Evolutionary conservation across 2,888 invertebrate genomes (phyloP).

Genomic region (Synanthedon myopaeformis): DNA sequence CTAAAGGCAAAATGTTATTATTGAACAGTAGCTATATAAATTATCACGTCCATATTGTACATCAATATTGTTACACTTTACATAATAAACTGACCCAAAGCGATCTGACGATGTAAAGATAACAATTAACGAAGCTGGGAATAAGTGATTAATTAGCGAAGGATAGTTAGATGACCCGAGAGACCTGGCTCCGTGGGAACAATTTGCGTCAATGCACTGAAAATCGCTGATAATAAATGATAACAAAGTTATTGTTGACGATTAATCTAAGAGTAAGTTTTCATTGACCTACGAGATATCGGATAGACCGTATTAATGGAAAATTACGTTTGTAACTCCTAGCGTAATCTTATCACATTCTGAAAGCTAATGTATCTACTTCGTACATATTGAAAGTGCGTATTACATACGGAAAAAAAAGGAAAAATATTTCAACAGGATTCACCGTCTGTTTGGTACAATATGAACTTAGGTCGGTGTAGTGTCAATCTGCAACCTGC

Average conservation of each 20-base stretch:
- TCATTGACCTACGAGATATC: constrained; percentile 37
- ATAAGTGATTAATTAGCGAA: neutral
- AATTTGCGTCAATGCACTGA: constrained; percentile 48
- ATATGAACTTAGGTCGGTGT: neutral
- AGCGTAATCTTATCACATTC: neutral
- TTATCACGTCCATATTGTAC: too few relatives aligned
- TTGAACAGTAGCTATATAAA: too few relatives aligned
- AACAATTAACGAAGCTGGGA: too few relatives aligned
- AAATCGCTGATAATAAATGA: constrained; percentile 24
- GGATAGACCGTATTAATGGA: constrained; percentile 15
- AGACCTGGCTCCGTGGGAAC: constrained; percentile 39
- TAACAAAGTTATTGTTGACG: constrained; percentile 36
- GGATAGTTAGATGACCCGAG: constrained; percentile 11
- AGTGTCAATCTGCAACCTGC: neutral
- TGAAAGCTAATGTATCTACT: neutral
- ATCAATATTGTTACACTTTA: too few relatives aligned
- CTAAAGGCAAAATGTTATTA: too few relatives aligned
- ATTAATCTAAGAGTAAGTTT: constrained; percentile 31
- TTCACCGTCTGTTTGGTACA: too few relatives aligned
- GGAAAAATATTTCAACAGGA: too few relatives aligned
- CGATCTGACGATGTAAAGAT: too few relatives aligned
- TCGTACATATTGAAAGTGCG: too few relatives aligned
- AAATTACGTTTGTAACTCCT: constrained; percentile 9
- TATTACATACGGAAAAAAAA: too few relatives aligned
- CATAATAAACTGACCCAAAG: too few relatives aligned